A percentile compares a stretch with the other conserved stretches of the same genome.
Conservation (phyloP, 2,888 invertebrate species). For the Cistogaster globosa region DNA sequence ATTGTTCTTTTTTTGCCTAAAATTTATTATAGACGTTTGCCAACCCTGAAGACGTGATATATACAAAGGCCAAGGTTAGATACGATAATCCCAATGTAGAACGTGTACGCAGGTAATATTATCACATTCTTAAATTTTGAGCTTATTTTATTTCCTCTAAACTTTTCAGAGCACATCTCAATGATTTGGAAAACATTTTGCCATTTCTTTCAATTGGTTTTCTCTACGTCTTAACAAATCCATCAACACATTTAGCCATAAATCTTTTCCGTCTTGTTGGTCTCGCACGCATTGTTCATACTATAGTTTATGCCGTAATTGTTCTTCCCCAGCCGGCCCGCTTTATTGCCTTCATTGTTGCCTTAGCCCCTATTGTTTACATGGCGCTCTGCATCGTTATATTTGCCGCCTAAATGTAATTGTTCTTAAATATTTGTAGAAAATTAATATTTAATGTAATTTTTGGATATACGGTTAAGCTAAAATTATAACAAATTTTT, state of each 20-base stretch:
- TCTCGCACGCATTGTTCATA: slow-evolving; percentile 84
- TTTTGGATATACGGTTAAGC: too few relatives aligned
- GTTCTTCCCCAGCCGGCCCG: slow-evolving; percentile 84
- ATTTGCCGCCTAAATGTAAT: slow-evolving; percentile 73
- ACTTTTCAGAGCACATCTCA: slow-evolving; percentile 84
- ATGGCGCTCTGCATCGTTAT: slow-evolving; percentile 83
- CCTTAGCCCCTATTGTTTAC: slow-evolving; percentile 82
- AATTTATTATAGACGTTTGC: slow-evolving; percentile 84
- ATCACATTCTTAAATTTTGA: background rate
- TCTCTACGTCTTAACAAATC: slow-evolving; percentile 84
- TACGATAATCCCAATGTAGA: slow-evolving; percentile 84
- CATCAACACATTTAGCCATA: slow-evolving; percentile 83
- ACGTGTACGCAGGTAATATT: slow-evolving; percentile 82
- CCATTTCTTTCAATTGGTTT: slow-evolving; percentile 84
- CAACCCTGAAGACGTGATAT: slow-evolving; percentile 84
- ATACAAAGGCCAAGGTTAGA: slow-evolving; percentile 80
- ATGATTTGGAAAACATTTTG: slow-evolving; percentile 86
- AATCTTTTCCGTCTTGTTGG: slow-evolving; percentile 84
- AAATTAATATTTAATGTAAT: too few relatives aligned
- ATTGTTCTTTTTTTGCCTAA: background rate
- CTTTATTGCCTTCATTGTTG: slow-evolving; percentile 83
- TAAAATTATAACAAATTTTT: too few relatives aligned
- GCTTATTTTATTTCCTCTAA: background rate
- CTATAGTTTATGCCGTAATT: slow-evolving; percentile 85
- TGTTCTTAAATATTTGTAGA: background rate